phyloP scores from a whole-genome alignment of 2,113 vertebrate genomes.

The Rallus limicola region DNA sequence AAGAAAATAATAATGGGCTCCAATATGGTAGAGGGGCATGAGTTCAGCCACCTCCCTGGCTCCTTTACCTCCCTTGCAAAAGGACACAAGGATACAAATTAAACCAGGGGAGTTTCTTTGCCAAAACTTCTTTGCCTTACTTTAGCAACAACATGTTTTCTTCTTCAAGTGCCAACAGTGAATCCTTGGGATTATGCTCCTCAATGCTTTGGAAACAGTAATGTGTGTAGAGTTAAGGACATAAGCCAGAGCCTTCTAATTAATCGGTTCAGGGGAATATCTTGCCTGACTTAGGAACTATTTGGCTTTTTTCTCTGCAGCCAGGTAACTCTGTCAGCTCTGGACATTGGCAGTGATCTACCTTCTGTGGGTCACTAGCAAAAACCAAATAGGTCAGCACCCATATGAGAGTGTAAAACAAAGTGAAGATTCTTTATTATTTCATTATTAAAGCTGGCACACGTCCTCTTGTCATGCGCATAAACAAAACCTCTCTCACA shows the following conservation, averaged over 20 bases:
- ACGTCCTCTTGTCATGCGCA: not conserved
- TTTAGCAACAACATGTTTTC: not conserved
- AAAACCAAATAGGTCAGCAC: not conserved
- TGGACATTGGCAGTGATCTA: not conserved
- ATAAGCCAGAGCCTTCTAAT: not conserved
- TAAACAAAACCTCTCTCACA: not conserved
- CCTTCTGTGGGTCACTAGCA: not conserved
- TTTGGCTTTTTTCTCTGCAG: not conserved
- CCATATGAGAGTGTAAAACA: not conserved
- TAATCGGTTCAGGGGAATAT: not conserved
- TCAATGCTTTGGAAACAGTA: not conserved
- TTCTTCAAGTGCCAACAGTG: not conserved
- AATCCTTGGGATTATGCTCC: not conserved
- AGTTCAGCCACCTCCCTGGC: not conserved
- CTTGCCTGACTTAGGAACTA: not conserved
- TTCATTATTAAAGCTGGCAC: not conserved
- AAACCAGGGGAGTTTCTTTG: not conserved
- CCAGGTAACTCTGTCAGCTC: not conserved
- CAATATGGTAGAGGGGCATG: rapidly evolving
- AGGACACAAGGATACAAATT: not conserved
- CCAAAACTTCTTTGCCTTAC: not conserved
- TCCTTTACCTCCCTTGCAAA: not conserved
- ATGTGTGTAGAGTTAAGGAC: not conserved
- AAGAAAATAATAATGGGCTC: not conserved
- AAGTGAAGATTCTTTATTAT: not conserved